Base-by-base conservation (phyloP, 1,140 invertebrate species). In the Ladona fulva region DNA sequence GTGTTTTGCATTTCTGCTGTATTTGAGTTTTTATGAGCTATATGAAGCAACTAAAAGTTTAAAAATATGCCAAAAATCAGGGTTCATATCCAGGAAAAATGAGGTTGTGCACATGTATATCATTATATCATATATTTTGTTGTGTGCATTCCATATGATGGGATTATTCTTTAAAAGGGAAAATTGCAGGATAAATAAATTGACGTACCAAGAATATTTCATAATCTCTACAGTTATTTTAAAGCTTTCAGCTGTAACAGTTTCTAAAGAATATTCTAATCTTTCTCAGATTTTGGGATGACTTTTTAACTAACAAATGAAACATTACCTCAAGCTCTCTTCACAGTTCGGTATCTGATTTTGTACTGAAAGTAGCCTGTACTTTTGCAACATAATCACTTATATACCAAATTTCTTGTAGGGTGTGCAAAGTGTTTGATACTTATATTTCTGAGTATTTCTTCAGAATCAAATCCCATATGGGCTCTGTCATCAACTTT, bases 91-190 rank as follows among this genome's bases (percentile, higher is more conserved):
- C 52, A 22, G 52, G 52, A 66, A 66, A 66, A 66, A 66, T 66
- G 52, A 66, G 52, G 52, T 66, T 66, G 52, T 66, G n/a, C 52
- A 66, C 52, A 66, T 66, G 52, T 66, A 66, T 66, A 66, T 66
- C 52, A 66, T 66, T 19, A 37, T 37, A 37, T 37, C 29, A 37
- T 37, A 37, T 37, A 37, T 37, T 66, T 66, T 66, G 14, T 66
- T 16, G 14, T 66, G 52, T 66, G 52, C 52, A 66, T 66, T 66
- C n/a, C 52, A 66, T 66, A 16, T 66, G 52, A 66, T 66, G 52
- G 52, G n/a, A 66, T 66, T 22, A 66, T 66, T 66, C 52, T 66
- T 19, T 19, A 19, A 22, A 19, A 22, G n/a, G 52, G 52, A 66
- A 66, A 66, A 22, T 22, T 66, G 52, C n/a, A 22, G 52, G 12